These are phyloP conservation scores for Drosophila bocqueti DNA, from an alignment of 1,140 invertebrate genomes.

Conservation along the genomic window DNA sequence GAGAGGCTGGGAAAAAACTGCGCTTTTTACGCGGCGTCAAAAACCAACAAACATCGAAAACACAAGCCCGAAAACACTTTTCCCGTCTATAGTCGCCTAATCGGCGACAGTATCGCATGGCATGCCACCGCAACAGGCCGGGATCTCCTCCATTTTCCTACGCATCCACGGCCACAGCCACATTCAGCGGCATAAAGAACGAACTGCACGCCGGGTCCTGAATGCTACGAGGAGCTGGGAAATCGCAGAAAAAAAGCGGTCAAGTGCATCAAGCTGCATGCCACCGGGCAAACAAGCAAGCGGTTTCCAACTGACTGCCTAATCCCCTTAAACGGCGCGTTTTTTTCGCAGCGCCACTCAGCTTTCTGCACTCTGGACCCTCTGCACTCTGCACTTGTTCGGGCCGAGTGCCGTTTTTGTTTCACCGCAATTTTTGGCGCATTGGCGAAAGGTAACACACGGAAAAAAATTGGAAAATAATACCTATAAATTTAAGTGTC, in stretches of 20 bases:
- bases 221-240: slow-evolving; percentile 10
- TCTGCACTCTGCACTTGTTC: slow-evolving; percentile 57
- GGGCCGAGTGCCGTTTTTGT: slow-evolving; percentile 72
- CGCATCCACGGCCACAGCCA: slow-evolving; percentile 30
- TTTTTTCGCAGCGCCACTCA: slow-evolving; percentile 50
- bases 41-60: slow-evolving; percentile 76
- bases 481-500: neutral
- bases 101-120: slow-evolving; percentile 79
- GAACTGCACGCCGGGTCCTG: slow-evolving; percentile 46
- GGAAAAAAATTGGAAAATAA: neutral
- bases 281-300: slow-evolving; percentile 77
- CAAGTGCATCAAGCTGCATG: slow-evolving; percentile 81
- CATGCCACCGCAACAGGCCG: slow-evolving; percentile 25
- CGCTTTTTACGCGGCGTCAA: slow-evolving; percentile 63
- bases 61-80: slow-evolving; percentile 76
- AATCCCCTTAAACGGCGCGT: slow-evolving; percentile 79
- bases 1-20: slow-evolving; percentile 50
- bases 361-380: slow-evolving; percentile 45
- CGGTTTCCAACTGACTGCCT: slow-evolving; percentile 81
- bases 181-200: slow-evolving; percentile 27
- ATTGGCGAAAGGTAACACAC: slow-evolving; percentile 68
- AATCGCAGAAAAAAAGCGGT: slow-evolving; percentile 62
- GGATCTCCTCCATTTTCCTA: slow-evolving; percentile 14
- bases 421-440: slow-evolving; percentile 77
- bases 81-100: slow-evolving; percentile 79